phyloP scores from a whole-genome alignment of 2,113 vertebrate genomes.

The Dicaeum eximium region DNA sequence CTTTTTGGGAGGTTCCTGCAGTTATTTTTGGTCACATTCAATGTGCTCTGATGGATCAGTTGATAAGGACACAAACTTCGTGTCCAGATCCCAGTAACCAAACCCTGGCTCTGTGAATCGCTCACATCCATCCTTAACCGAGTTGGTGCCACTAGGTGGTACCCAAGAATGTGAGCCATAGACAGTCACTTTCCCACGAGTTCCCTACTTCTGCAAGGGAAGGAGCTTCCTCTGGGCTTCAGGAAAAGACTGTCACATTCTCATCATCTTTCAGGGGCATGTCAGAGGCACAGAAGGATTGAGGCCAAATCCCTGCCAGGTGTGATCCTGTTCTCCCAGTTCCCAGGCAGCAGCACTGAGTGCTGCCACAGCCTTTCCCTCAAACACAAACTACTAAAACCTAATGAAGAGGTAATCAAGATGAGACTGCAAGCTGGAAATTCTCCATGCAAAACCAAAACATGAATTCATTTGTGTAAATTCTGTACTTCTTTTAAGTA shows the following conservation, averaged over 20 bases:
- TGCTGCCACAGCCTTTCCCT: not conserved
- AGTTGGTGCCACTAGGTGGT: conserved; percentile 49
- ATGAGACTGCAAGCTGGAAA: not conserved
- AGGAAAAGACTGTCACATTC: not conserved
- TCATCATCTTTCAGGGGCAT: not conserved
- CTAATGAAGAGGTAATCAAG: not conserved
- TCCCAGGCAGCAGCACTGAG: not conserved
- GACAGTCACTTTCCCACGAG: not conserved
- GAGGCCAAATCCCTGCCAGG: not conserved
- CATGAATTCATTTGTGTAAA: not conserved
- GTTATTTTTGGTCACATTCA: not conserved
- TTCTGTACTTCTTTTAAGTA: not conserved
- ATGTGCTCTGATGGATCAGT: not conserved
- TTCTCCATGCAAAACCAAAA: not conserved
- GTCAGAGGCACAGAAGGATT: not conserved
- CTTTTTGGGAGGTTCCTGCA: not conserved
- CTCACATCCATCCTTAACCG: not conserved
- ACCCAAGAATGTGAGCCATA: conserved; percentile 50
- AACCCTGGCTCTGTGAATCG: not conserved
- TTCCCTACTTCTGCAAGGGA: not conserved
- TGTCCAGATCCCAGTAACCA: not conserved
- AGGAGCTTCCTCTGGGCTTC: not conserved
- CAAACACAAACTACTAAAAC: not conserved
- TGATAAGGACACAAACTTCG: not conserved
- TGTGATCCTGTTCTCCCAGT: not conserved